Evolutionary conservation across 2,888 invertebrate species (phyloP), one percentile per base, ranked within the genome.

Genomic region (Magallana nippona): DNA sequence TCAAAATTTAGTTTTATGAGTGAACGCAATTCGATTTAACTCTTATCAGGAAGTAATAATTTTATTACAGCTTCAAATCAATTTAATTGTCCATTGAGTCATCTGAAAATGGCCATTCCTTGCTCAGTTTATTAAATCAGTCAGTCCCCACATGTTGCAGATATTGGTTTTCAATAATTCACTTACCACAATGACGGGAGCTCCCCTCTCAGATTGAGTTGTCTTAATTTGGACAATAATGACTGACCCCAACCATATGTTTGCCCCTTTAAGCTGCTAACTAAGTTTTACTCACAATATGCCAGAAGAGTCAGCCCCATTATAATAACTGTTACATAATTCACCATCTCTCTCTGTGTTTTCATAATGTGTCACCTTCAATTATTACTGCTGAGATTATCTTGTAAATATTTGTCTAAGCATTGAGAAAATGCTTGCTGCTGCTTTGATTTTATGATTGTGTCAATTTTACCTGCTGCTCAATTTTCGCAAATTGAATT

Each of bases 381-480:
- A 71, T 71, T 71, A 71, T 71, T 22, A 22, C 22, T 71, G 22
- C 71, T 27, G 60, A 71, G 71, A 71, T 71, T 27, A 71, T 27
- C 27, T 13, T 27, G 22, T 27, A 71, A 71, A 71, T 71, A 27
- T 71, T 71, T 22, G 71, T 71, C 32, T 71, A 32, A 71, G 71
- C 71, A 71, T 27, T 27, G 71, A 71, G 22, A 15, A 27, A 22
- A 22, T 15, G 32, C 11, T 22, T 71, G 71, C 71, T 71, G 13
- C 27, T 71, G 27, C 32, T 71, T 32, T 15, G 2, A 71, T 71
- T 71, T 8, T 27, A 15, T 27, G 15, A 13, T 71, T 71, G 71
- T 71, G 71, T 71, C 71, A 71, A 71, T 71, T 27, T 71, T 71
- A 71, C 71, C 71, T 71, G 71, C 22, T 71, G 71, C 32, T 71